phyloP scores from a whole-genome alignment of 1,140 invertebrate genomes.

The Calephelis nemesis region DNA sequence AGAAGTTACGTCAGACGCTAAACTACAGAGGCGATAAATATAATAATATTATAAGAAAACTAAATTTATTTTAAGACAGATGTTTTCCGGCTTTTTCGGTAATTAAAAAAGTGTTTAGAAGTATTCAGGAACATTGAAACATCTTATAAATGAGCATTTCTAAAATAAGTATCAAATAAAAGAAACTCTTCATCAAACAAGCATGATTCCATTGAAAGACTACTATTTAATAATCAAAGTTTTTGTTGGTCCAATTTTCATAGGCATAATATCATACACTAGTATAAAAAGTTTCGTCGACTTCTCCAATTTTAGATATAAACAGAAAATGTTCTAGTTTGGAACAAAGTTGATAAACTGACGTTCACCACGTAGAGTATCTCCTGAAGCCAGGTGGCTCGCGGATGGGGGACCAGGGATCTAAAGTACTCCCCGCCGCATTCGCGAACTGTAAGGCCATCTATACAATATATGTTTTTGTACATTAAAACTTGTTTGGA shows the following conservation, averaged over 20 bases:
- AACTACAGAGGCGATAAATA: too few species aligned
- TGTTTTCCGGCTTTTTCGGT: too few species aligned
- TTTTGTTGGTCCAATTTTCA: background rate
- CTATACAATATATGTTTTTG: constrained; percentile 7
- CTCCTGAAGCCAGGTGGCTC: constrained; percentile 31
- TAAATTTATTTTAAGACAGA: too few species aligned
- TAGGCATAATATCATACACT: background rate
- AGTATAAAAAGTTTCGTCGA: background rate
- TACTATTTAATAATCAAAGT: too few species aligned
- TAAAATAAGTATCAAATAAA: too few species aligned
- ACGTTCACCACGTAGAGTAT: constrained; percentile 5
- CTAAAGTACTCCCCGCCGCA: constrained; percentile 29
- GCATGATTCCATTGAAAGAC: too few species aligned
- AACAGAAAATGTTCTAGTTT: constrained; percentile 16
- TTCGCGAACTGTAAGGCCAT: constrained; percentile 28
- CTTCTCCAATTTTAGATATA: background rate
- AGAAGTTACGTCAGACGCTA: too few species aligned
- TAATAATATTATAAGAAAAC: too few species aligned
- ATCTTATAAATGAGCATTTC: too few species aligned
- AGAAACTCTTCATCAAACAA: too few species aligned
- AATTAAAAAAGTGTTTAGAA: too few species aligned
- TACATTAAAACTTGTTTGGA: background rate
- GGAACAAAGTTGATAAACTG: constrained; percentile 13
- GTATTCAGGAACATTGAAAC: too few species aligned
- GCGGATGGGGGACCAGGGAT: constrained; percentile 28